Conservation (phyloP, 2,113 vertebrate species). For the Scytalopus superciliaris region DNA sequence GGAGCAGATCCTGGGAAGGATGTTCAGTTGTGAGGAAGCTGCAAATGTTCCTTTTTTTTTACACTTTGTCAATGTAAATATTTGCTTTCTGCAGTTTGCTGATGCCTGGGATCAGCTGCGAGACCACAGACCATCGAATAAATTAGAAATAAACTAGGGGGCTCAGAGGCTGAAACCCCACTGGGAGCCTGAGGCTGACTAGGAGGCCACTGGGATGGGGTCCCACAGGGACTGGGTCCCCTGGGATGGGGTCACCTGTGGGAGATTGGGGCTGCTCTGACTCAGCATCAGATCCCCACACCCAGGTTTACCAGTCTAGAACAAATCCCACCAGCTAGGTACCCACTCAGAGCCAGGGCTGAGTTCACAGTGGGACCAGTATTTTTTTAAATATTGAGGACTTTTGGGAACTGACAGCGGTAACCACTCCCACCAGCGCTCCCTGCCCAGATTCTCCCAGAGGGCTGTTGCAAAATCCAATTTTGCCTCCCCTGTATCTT, state of each 20-base stretch:
- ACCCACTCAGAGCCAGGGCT: background rate
- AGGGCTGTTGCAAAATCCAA: background rate
- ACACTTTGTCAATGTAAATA: background rate
- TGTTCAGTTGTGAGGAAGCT: background rate
- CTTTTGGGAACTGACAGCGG: accelerated
- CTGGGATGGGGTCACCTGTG: background rate
- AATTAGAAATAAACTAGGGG: accelerated
- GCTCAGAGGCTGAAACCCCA: background rate
- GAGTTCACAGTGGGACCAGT: accelerated
- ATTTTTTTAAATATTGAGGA: accelerated
- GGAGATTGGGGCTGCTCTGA: background rate
- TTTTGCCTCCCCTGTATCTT: background rate
- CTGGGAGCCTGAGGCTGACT: background rate
- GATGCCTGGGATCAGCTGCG: too few relatives aligned
- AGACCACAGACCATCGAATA: accelerated
- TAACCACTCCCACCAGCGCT: accelerated
- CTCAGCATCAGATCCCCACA: accelerated
- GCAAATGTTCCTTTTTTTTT: background rate
- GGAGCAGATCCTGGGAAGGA: background rate
- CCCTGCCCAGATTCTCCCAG: accelerated
- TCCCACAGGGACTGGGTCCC: background rate
- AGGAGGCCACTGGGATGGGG: background rate
- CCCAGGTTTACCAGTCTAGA: accelerated
- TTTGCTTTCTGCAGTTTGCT: background rate
- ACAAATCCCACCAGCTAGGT: accelerated